Evolutionary conservation across 2,113 vertebrate genomes (phyloP).

Genomic region (human (Homo sapiens)): DNA sequence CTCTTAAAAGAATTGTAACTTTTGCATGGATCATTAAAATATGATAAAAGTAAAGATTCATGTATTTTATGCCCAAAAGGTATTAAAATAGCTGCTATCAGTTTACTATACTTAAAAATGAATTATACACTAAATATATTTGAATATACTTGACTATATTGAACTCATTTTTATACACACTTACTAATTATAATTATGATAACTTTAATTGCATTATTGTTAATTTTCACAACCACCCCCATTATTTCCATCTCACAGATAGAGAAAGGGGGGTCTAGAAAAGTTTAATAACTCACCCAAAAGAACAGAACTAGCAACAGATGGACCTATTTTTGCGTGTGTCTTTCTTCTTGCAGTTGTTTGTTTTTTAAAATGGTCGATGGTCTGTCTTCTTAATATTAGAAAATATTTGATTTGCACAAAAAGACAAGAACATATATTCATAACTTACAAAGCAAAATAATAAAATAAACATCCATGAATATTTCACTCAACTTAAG

Average conservation of each 20-base stretch:
- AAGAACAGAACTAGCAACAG: background rate
- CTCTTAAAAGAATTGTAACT: background rate
- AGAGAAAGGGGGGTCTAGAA: background rate
- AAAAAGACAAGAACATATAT: background rate
- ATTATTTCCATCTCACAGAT: background rate
- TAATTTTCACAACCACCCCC: background rate
- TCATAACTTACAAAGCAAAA: background rate
- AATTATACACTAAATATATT: background rate
- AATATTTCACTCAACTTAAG: background rate
- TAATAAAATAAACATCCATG: background rate
- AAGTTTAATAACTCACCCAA: background rate
- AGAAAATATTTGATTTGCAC: background rate
- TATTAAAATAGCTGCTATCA: background rate
- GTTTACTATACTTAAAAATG: background rate
- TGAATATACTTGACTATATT: background rate
- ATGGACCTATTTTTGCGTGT: background rate
- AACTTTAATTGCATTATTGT: background rate
- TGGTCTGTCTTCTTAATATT: background rate
- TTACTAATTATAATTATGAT: background rate
- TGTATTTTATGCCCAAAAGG: background rate
- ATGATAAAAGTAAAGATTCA: background rate
- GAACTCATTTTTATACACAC: background rate
- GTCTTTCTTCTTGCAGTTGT: background rate
- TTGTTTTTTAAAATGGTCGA: background rate
- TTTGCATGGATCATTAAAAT: background rate